Conservation (phyloP, 2,797 vertebrate species). For the Catamblyrhynchus diadema region DNA sequence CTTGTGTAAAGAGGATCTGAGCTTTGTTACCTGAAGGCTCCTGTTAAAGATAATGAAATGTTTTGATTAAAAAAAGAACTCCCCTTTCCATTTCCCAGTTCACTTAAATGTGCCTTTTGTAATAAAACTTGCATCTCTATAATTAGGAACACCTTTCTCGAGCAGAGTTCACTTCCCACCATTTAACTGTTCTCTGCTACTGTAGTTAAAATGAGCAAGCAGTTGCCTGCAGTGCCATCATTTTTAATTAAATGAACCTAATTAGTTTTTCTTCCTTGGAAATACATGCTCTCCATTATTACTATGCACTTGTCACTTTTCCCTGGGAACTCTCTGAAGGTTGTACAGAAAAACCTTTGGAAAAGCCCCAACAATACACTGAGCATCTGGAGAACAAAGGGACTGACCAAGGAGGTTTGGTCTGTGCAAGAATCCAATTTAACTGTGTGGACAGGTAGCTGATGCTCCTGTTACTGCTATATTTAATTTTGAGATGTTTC, state of each 20-base stretch:
- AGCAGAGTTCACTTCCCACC: slow-evolving; percentile 25
- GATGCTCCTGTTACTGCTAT: not conserved
- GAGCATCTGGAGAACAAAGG: not conserved
- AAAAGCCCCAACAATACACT: not conserved
- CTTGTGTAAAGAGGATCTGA: not conserved
- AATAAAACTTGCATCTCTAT: slow-evolving; percentile 22
- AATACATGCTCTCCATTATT: slow-evolving; percentile 15
- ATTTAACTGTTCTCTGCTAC: not conserved
- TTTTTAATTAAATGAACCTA: slow-evolving; percentile 56
- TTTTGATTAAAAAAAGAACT: slow-evolving; percentile 37
- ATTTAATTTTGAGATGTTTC: not conserved
- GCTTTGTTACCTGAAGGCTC: slow-evolving; percentile 32
- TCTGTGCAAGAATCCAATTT: not conserved
- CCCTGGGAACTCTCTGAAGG: not conserved
- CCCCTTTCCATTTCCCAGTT: slow-evolving; percentile 9
- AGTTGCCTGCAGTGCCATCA: slow-evolving; percentile 14
- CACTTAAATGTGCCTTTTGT: not conserved
- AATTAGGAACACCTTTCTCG: slow-evolving; percentile 36
- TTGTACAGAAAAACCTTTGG: not conserved
- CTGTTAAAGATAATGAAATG: slow-evolving; percentile 14
- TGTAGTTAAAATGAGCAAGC: slow-evolving; percentile 49
- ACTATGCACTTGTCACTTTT: not conserved
- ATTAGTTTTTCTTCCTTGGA: slow-evolving; percentile 41
- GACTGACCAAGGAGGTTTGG: not conserved
- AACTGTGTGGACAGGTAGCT: not conserved